Percentiles rank a stretch among this genome's conserved stretches.
Conservation (phyloP, 2,797 vertebrate genomes). For the Manis pentadactyla region DNA sequence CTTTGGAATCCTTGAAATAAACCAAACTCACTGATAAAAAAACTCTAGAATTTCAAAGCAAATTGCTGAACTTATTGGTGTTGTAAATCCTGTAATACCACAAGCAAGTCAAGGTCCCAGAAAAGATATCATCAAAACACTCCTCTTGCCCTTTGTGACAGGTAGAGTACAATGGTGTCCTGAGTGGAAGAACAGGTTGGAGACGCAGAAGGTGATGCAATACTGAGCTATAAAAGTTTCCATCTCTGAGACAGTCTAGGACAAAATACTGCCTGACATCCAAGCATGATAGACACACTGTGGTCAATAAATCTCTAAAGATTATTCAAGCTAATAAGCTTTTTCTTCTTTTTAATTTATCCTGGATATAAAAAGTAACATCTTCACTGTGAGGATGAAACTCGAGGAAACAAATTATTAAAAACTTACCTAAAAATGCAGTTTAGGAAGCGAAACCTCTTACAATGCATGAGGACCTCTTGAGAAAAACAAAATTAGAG, state of each 20-base stretch:
- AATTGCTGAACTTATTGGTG: background rate
- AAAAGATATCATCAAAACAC: background rate
- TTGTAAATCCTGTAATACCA: background rate
- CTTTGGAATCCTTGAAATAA: background rate
- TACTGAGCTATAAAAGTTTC: background rate
- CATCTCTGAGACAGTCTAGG: background rate
- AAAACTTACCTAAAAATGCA: background rate
- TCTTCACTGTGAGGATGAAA: background rate
- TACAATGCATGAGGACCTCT: background rate
- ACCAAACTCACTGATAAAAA: background rate
- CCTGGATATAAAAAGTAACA: background rate
- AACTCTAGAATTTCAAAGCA: slow-evolving; percentile 7
- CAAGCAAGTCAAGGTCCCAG: background rate
- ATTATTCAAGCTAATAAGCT: background rate
- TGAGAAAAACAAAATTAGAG: background rate
- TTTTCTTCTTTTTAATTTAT: slow-evolving; percentile 12
- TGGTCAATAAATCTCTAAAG: background rate
- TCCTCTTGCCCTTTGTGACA: background rate
- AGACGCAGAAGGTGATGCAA: background rate
- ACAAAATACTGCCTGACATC: background rate
- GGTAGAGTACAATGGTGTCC: background rate
- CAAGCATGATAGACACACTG: background rate
- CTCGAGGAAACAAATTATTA: background rate
- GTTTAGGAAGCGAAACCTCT: background rate
- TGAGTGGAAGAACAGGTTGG: background rate